phyloP scores from a whole-genome alignment of 2,888 invertebrate genomes.

The Lottia gigantea region DNA sequence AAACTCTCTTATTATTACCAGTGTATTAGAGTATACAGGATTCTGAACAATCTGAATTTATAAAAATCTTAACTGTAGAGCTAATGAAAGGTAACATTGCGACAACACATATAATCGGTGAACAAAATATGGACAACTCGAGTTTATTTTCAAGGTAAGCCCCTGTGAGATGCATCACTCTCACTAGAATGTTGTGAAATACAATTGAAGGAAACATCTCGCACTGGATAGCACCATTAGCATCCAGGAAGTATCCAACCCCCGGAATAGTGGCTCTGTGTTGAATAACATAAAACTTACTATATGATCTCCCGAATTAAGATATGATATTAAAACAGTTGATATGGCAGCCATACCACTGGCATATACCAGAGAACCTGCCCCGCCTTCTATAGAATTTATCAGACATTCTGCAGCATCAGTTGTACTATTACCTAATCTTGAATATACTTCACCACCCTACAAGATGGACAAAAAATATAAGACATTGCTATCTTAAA shows the following conservation, averaged over 20 bases:
- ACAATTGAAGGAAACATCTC: too few relatives aligned
- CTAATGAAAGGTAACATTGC: too few relatives aligned
- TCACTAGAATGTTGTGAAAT: too few relatives aligned
- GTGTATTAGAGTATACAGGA: conserved; percentile 62
- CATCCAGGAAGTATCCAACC: too few relatives aligned
- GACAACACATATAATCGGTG: too few relatives aligned
- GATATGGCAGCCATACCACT: conserved; percentile 64
- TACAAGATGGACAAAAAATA: conserved; percentile 14
- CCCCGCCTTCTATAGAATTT: conserved; percentile 58
- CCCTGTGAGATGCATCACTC: too few relatives aligned
- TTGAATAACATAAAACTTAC: conserved; percentile 36
- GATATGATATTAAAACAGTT: conserved; percentile 60
- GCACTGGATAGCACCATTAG: too few relatives aligned
- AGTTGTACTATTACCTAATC: conserved; percentile 53
- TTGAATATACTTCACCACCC: conserved; percentile 61
- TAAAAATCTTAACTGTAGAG: neutral
- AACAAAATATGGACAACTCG: too few relatives aligned
- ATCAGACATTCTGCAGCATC: conserved; percentile 55
- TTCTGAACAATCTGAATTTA: conserved; percentile 52
- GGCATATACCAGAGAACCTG: conserved; percentile 56
- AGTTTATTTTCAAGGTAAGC: too few relatives aligned
- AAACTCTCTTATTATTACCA: conserved; percentile 54
- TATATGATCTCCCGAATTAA: conserved; percentile 66
- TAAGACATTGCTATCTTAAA: too few relatives aligned
- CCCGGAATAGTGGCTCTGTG: too few relatives aligned